Base-by-base conservation (phyloP, 2,113 vertebrate genomes). In the Ochotona curzoniae region DNA sequence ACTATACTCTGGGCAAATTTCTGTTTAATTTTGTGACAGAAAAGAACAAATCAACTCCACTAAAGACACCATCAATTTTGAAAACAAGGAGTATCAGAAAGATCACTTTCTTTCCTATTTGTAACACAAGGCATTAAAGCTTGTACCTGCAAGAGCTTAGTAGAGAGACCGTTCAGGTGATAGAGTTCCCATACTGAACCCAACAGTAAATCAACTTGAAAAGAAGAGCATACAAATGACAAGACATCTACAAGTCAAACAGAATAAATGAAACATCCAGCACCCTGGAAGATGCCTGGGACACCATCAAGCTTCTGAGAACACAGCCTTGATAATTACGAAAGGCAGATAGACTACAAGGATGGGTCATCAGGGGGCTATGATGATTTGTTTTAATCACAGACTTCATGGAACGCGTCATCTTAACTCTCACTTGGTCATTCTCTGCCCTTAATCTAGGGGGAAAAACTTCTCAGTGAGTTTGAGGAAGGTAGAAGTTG, bases 71-170 rank as follows among this genome's bases (percentile, higher is more conserved):
- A 76, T 26, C 26, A 88, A 90, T 47, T 82, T 5, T 79, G 35
- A 79, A 51, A 73, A 61, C 30, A 64, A 90, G 86, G 47, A 76
- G 88, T 60, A 78, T 67, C n/a, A 74, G 26, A 82, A 87, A 83
- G 13, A 70, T 25, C 57, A 87, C 15, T 67, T 94, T 71, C 61
- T 96, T 93, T 54, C 49, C 80, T 78, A 70, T 75, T 32, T 80
- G 26, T 66, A 91, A 79, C 7, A 8, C 25, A 47, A 76, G 26
- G 51, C 61, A 71, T 44, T 20, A 75, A 86, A 49, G 25, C 73
- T 87, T 75, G 30, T 73, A 84, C 81, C 60, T 38, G 47, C 14
- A 90, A 87, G 61, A 67, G 26, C 8, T 83, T 89, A 44, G 14
- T 71, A 38, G 28, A 83, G 44, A 61, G 54, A 28, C 15, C 61